Base-by-base conservation (phyloP, 2,797 vertebrate species). In the Sternotherus odoratus region DNA sequence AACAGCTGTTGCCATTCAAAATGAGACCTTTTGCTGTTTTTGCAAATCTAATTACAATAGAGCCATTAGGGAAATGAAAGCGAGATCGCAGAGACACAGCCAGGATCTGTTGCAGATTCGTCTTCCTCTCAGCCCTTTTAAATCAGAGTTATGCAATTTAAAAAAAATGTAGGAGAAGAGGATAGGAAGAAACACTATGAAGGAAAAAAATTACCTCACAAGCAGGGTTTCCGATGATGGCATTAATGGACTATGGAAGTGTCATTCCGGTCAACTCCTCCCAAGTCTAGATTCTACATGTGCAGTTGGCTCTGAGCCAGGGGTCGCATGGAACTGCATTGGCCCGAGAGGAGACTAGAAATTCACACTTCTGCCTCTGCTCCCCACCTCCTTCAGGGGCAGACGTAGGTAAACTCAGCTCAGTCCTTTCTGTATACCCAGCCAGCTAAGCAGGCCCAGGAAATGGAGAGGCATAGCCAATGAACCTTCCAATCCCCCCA, bases 1-100 rank as follows among this genome's bases (percentile, higher is more conserved):
- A 98, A 98, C 98, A 98, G 97, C 98, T 98, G 98, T 98, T 98
- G 97, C 97, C 97, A 97, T 98, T 98, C 98, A 98, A 96, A 98
- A 98, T 95, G 95, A 98, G 98, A 98, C 98, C 97, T 98, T 98
- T 98, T 97, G 92, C 97, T 98, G 95, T 95, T 98, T 98, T 98
- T 97, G 97, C 97, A 98, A 98, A 98, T 98, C 97, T 98, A 98
- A 98, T 98, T 98, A 98, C 97, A 98, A 96, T 63, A 88, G 91
- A 96, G 86, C 90, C 97, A 96, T 97, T 97, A 97, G 97, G 97
- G 97, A 98, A 98, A 98, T 98, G 97, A 95, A 96, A 97, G 93
- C 93, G 94, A 97, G 96, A 98, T 97, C 60, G 3, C 90, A 95
- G 89, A 96, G 83, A 94, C 80, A 24, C 83, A 90, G 86, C 69